phyloP scores from a whole-genome alignment of 1,140 invertebrate species.

The Agraylea sexmaculata region DNA sequence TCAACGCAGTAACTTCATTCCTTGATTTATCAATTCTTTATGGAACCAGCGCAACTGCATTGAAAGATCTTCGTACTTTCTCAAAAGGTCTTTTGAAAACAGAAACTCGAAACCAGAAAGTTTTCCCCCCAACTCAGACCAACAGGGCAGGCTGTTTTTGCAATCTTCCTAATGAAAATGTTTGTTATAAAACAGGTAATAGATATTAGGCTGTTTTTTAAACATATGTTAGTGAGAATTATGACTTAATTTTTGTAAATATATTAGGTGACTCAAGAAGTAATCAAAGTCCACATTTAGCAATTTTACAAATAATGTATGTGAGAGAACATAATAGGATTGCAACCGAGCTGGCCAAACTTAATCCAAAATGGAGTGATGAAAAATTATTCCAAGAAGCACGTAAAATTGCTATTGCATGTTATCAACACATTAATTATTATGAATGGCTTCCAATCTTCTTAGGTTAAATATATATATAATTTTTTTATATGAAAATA shows the following conservation, averaged over 20 bases:
- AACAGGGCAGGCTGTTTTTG: slow-evolving; percentile 33
- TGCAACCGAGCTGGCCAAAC: slow-evolving; percentile 35
- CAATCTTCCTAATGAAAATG: slow-evolving; percentile 19
- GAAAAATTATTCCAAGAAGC: slow-evolving; percentile 51
- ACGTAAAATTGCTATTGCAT: slow-evolving; percentile 42
- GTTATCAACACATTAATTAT: slow-evolving; percentile 47
- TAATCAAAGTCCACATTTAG: slow-evolving; percentile 63
- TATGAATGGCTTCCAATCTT: slow-evolving; percentile 48
- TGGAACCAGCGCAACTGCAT: slow-evolving; percentile 41
- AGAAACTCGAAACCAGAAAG: slow-evolving; percentile 21
- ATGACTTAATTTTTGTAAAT: too few relatives aligned
- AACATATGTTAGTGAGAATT: too few relatives aligned
- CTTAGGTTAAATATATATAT: slow-evolving; percentile 22
- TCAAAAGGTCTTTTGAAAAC: slow-evolving; percentile 33
- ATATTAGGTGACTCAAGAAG: slow-evolving; percentile 57
- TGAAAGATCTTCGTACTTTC: slow-evolving; percentile 32
- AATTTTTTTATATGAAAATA: slow-evolving; percentile 16
- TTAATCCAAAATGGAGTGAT: slow-evolving; percentile 51
- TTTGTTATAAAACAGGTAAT: slow-evolving; percentile 39
- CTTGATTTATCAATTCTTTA: slow-evolving; percentile 62
- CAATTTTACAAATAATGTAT: slow-evolving; percentile 41
- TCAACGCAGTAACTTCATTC: slow-evolving; percentile 59
- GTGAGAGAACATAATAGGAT: slow-evolving; percentile 58
- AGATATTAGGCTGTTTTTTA: too few relatives aligned
- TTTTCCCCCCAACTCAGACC: slow-evolving; percentile 26